A percentile compares a stretch with the other conserved stretches of the same genome.
These are phyloP conservation scores for Platycnemis pennipes DNA, from an alignment of 2,888 invertebrate species.

Conservation along the genomic window DNA sequence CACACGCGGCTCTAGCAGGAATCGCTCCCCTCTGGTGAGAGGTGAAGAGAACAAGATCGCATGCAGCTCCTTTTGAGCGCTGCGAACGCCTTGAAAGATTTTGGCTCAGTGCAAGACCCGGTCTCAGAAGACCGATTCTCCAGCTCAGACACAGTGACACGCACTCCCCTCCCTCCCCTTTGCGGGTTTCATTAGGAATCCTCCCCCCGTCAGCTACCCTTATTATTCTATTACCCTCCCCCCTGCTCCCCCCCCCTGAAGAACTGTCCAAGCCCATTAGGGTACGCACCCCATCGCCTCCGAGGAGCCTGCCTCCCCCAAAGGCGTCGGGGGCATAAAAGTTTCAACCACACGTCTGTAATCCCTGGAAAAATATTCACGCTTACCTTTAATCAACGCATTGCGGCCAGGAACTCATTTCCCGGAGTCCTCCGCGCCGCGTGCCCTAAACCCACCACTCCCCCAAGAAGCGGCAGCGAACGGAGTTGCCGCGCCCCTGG, in stretches of 20 bases:
- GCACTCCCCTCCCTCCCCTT: background rate
- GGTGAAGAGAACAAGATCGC: no score
- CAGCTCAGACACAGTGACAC: background rate
- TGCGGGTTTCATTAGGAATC: conserved; percentile 45
- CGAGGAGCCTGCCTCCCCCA: background rate
- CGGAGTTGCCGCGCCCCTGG: background rate
- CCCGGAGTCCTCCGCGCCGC: background rate
- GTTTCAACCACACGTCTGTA: conserved; percentile 37
- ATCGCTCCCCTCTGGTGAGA: no score
- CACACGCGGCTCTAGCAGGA: no score
- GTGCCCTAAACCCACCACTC: background rate
- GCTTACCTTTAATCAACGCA: conserved; percentile 57
- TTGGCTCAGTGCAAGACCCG: no score
- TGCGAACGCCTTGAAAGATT: no score
- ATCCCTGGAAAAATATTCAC: conserved; percentile 37
- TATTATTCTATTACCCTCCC: conserved; percentile 23
- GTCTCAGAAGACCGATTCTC: background rate
- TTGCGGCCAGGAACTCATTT: conserved; percentile 28
- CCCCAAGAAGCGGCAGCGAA: no score
- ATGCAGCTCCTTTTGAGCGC: no score
- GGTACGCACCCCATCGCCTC: background rate
- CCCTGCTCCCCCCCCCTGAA: background rate
- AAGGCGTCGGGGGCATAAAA: conserved; percentile 7
- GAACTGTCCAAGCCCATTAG: conserved; percentile 60
- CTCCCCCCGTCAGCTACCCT: background rate